These are phyloP conservation scores for Scaptomyza graminum DNA, from an alignment of 1,140 invertebrate species.

Conservation along the genomic window DNA sequence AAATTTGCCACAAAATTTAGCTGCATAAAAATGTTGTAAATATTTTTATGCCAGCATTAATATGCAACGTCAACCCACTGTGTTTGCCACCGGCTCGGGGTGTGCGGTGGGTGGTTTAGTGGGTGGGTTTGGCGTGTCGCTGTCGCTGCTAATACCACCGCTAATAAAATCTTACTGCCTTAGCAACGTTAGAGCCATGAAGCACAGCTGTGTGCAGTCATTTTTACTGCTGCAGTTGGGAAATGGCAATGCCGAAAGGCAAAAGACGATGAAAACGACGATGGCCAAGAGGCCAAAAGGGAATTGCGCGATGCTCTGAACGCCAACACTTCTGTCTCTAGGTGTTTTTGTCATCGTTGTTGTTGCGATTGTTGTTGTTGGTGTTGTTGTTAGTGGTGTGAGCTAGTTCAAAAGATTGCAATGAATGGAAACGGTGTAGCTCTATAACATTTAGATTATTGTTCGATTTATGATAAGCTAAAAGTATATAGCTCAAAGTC, in stretches of 20 bases:
- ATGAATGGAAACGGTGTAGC: slow-evolving; percentile 2
- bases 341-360: slow-evolving; percentile 1
- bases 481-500: background rate
- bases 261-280: slow-evolving; percentile 41
- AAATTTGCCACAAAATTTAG: slow-evolving; percentile 65
- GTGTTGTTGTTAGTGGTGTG: slow-evolving; percentile 11
- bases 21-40: slow-evolving; percentile 81
- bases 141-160: slow-evolving; percentile 78
- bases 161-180: slow-evolving; percentile 82
- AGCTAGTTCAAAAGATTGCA: slow-evolving; percentile 26
- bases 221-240: slow-evolving; percentile 75
- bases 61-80: slow-evolving; percentile 79
- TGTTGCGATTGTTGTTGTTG: background rate
- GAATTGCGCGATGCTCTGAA: slow-evolving; percentile 8
- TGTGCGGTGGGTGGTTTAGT: slow-evolving; percentile 11
- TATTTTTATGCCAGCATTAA: slow-evolving; percentile 82
- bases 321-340: background rate
- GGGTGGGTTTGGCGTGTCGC: slow-evolving; percentile 8
- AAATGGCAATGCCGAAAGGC: slow-evolving; percentile 31
- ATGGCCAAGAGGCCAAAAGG: slow-evolving; percentile 41
- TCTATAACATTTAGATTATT: slow-evolving; percentile 7
- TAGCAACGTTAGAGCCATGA: slow-evolving; percentile 69
- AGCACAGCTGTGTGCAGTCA: slow-evolving; percentile 81
- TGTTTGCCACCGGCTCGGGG: slow-evolving; percentile 18
- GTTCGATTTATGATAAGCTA: slow-evolving; percentile 14